These are phyloP conservation scores for Sinocyclocheilus rhinocerous DNA, from an alignment of 2,113 vertebrate genomes.

Conservation along the genomic window DNA sequence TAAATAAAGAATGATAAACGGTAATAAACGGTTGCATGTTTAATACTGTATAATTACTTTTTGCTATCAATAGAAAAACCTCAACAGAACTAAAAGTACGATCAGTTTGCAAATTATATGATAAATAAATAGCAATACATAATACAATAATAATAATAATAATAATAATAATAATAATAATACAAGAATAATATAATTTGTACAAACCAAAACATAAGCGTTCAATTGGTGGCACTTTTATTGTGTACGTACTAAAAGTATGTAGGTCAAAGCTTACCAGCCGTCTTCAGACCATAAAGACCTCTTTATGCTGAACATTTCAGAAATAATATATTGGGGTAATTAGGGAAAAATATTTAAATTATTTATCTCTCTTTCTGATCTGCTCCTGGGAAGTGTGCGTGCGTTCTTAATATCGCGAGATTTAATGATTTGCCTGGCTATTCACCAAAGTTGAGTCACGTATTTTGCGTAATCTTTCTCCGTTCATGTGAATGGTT, in stretches of 20 bases:
- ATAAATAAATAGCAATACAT: neutral
- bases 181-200: neutral
- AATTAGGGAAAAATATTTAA: too few species aligned
- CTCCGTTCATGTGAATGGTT: neutral
- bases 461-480: slow-evolving; percentile 8
- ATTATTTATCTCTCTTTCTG: neutral
- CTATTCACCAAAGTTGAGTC: slow-evolving; percentile 39
- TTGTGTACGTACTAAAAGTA: neutral
- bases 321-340: neutral
- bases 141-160: neutral
- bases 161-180: neutral
- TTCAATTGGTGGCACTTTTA: neutral
- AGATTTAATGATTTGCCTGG: slow-evolving; percentile 12
- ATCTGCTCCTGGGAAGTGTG: neutral
- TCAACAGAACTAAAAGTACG: neutral
- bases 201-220: neutral
- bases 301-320: neutral
- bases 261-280: neutral
- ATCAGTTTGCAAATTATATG: neutral
- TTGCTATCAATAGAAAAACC: neutral
- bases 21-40: neutral
- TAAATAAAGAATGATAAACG: neutral
- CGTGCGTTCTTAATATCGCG: slow-evolving; percentile 4
- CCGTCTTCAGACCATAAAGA: neutral
- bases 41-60: neutral